Percentiles rank a stretch among this genome's conserved stretches.
Conservation (phyloP, 2,797 vertebrate genomes). For the Pseudochirops corinnae region DNA sequence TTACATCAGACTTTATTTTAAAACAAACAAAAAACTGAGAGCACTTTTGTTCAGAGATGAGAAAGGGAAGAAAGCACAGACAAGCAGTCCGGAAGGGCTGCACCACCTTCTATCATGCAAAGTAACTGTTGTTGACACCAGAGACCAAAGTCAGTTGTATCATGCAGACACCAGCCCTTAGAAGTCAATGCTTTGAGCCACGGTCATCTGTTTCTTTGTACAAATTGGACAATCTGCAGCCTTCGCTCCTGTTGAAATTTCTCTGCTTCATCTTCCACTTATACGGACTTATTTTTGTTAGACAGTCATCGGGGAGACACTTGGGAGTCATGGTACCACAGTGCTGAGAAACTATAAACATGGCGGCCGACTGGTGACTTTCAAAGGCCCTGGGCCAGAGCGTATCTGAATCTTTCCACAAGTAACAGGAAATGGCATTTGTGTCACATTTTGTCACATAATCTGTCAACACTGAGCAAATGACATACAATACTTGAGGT, state of each 20-base stretch:
- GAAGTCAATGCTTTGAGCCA: neutral
- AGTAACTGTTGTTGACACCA: neutral
- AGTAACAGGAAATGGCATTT: neutral
- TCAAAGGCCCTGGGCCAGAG: neutral
- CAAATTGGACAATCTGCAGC: neutral
- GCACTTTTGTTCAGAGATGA: constrained; percentile 42
- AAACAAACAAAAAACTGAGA: neutral
- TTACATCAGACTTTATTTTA: constrained; percentile 70
- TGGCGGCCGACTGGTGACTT: accelerated
- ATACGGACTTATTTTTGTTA: neutral
- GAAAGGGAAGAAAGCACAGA: constrained; percentile 23
- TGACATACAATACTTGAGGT: neutral
- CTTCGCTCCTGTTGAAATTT: neutral
- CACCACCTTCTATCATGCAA: neutral
- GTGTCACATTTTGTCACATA: neutral
- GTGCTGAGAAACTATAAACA: neutral
- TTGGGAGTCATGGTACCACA: neutral
- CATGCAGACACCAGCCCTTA: neutral
- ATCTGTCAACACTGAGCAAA: neutral
- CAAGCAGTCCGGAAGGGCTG: neutral
- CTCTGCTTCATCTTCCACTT: neutral
- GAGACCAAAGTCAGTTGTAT: too few relatives aligned
- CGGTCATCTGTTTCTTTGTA: neutral
- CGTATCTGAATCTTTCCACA: neutral
- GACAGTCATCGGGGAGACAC: neutral